Base-by-base conservation (phyloP, 2,113 vertebrate genomes). In the Hymenochirus boettgeri region DNA sequence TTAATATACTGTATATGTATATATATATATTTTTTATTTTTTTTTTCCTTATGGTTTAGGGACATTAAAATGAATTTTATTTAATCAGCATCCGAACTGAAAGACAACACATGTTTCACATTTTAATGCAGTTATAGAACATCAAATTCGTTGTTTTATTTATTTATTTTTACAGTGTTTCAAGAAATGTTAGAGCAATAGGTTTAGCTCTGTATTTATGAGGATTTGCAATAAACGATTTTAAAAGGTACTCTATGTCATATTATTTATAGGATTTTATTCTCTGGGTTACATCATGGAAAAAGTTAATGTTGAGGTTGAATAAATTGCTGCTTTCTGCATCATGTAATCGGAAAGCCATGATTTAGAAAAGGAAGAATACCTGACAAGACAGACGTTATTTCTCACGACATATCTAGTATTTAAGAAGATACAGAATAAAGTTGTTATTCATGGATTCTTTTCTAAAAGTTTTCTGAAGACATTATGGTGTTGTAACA, bases 41-140 rank as follows among this genome's bases (percentile, higher is more conserved):
- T 31, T 31, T 31, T 31, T 6, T 6, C 5, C 10, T 31, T 31
- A 6, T 31, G 29, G 10, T 31, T 35, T 35, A 5, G 33, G 33
- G 33, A 12, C 33, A n/a, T 35, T 35, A 35, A 35, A 35, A 12
- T 8, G 10, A 1, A 35, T 12, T 35, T 35, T 13, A 35, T 35
- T 35, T 35, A 35, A 12, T 35, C 15, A 13, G 33, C 33, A 13
- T 12, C 33, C 15, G 13, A 18, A 27, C 26, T 18, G 18, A 8
- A 55, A 31, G 52, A 55, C n/a, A 4, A 5, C 50, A 55, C 7
- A 55, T 55, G 52, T 55, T 55, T 31, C 8, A 31, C 27, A 55
- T 55, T 55, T 55, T 18, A 55, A 29, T 10, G 26, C 26, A 31
- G 9, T 31, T 50, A 2, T 8, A 55, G n/a, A 18, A 55, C 31